Base-by-base conservation (phyloP, 2,113 vertebrate genomes). In the Tretioscincus oriximinensis region DNA sequence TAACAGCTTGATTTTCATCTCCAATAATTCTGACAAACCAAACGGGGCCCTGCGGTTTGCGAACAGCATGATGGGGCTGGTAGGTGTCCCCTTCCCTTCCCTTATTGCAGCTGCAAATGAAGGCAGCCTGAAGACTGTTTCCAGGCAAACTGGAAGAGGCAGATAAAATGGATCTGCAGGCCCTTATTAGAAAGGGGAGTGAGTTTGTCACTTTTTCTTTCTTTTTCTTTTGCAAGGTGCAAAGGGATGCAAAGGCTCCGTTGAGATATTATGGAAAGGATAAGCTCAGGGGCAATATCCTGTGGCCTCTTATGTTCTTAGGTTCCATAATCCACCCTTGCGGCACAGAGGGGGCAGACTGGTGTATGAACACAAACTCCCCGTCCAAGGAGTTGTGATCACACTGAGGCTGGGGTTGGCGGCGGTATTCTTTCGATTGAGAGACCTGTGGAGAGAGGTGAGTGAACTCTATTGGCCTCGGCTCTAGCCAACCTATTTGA, bases 1-100 rank as follows among this genome's bases (percentile, higher is more conserved):
- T 26, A 76, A 75, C 8, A 10, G 51, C n/a, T 45, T 60, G 73
- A 51, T 81, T 81, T 75, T 31, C 73, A 81, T 69, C 73, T 81
- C 14, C 26, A n/a, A 60, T 28, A 10, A 69, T 26, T 41, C 51
- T 29, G 80, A 47, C 80, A 69, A 61, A 68, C 45, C 61, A 64
- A 73, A 51, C 78, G 12, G 7, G 9, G 51, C 47, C n/a, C 73
- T 47, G 18, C 22, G 45, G 80, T 61, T 35, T 76, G 73, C 29
- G 61, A 69, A 81, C 35, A 76, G 28, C 31, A 18, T 20, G 1
- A 21, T 18, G 18, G 22, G 26, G 26, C 3, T 20, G 8, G 18
- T 6, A 22, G 61, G 21, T 22, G 6, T 9, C 28, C 24, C 16
- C 26, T n/a, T 47, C 41, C 18, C 77, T 8, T 61, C 54, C 35